Evolutionary conservation across 2,888 invertebrate genomes (phyloP), one percentile per base, ranked within the genome.

Genomic region (Melanargia galathea): DNA sequence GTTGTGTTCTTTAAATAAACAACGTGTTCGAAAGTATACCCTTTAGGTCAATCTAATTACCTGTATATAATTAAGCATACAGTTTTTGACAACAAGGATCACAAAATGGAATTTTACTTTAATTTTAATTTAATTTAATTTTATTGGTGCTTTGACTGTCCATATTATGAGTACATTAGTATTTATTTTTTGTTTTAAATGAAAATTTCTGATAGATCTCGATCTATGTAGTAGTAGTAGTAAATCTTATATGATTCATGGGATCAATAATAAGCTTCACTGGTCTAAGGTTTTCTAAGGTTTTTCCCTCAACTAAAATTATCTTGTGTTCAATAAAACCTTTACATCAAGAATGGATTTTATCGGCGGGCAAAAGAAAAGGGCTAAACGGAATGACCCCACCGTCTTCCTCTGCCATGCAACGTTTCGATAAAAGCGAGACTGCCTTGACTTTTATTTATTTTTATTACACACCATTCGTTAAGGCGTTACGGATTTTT

Each of bases 331-430:
- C 65, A 66, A 63, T 64, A 70, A 73, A 70, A 65, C 73, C 65
- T 74, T 73, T 78, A 79, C 83, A 81, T 80, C 74, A 76, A 76
- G 71, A 71, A 72, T 77, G 78, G 79, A 81, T 80, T 81, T 80
- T 79, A 76, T 71, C 70, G 70, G 69, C 72, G 70, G 70, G 75
- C 78, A 75, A 77, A 73, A 70, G 72, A 30, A 75, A 77, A 77
- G 76, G 76, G 75, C 72, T 76, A 73, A 77, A 73, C 69, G 76
- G 77, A 76, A 61, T 56, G 62, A 62, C 45, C 55, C 59, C 45
- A 58, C 58, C 38, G 64, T 20, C 60, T 63, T 57, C 33, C 62
- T 62, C 60, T 43, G 57, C 55, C 43, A 49, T 62, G 59, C 55
- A 55, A 45, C 45, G 18, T 51, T 30, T 56, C 49, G 45, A 65